Evolutionary conservation across 2,797 vertebrate genomes (phyloP).

Genomic region (Champsocephalus gunnari): DNA sequence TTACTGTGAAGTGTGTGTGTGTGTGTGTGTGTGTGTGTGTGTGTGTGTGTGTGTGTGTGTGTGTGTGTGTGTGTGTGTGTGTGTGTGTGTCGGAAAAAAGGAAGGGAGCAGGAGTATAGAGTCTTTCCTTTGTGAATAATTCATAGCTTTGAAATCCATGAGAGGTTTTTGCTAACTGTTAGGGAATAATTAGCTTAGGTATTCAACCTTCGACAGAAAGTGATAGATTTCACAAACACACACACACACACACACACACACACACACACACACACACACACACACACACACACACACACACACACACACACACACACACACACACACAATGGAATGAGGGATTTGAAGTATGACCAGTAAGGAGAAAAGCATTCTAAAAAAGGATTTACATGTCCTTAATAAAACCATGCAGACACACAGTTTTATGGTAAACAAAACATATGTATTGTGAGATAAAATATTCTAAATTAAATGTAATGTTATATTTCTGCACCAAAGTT

Average conservation of each 20-base stretch:
- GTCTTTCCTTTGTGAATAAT: constrained; percentile 67
- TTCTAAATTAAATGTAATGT: too few relatives aligned
- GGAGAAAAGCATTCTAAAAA: background rate
- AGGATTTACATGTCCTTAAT: background rate
- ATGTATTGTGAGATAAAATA: too few relatives aligned
- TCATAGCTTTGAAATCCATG: constrained; percentile 58
- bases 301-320: too few relatives aligned
- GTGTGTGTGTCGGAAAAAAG: constrained; percentile 18
- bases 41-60: constrained; percentile 6
- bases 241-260: too few relatives aligned
- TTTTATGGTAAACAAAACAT: background rate
- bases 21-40: too few relatives aligned
- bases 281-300: too few relatives aligned
- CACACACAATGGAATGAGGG: too few relatives aligned
- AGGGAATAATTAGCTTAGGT: too few relatives aligned
- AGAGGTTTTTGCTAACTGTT: constrained; percentile 43
- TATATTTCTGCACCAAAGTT: background rate
- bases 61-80: constrained; percentile 11
- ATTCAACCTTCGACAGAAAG: too few relatives aligned
- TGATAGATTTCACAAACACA: background rate
- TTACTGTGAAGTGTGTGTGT: background rate
- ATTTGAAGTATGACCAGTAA: background rate
- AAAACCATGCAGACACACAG: background rate
- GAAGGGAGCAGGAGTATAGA: constrained; percentile 43
- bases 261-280: too few relatives aligned